Conservation (phyloP, 2,888 invertebrate species). For the Chrysotoxum bicinctum region DNA sequence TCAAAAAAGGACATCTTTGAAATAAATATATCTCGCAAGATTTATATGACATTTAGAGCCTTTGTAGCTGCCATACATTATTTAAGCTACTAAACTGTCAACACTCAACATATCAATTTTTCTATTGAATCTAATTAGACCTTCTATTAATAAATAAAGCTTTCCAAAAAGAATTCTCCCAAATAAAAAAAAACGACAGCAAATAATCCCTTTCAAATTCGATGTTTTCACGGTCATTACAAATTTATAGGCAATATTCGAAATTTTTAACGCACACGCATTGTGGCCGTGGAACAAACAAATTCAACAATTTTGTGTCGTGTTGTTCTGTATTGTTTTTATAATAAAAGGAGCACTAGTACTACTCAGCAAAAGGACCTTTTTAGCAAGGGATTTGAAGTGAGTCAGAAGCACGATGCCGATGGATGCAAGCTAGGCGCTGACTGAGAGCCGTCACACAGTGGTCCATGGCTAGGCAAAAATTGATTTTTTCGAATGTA, state of each 20-base stretch:
- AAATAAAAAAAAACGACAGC: not conserved
- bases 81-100: not conserved
- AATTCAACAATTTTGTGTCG: conserved; percentile 63
- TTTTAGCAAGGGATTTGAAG: conserved; percentile 50
- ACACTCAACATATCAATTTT: not conserved
- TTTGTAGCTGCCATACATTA: not conserved
- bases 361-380: conserved; percentile 51
- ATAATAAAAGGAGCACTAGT: conserved; percentile 55
- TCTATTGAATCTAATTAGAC: not conserved
- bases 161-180: not conserved
- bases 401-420: conserved; percentile 43
- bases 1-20: conserved; percentile 9
- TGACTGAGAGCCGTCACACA: not conserved
- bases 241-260: conserved; percentile 61
- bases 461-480: not conserved
- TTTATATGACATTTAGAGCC: not conserved
- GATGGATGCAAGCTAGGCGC: conserved; percentile 30
- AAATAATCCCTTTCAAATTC: conserved; percentile 50
- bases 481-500: not conserved
- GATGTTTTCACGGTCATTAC: conserved; percentile 46
- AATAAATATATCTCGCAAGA: not conserved
- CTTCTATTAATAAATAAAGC: not conserved
- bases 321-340: conserved; percentile 59
- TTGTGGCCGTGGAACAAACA: conserved; percentile 45
- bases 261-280: conserved; percentile 60